Base-by-base conservation (phyloP, 1,140 invertebrate species). In the Scaptomyza montana region DNA sequence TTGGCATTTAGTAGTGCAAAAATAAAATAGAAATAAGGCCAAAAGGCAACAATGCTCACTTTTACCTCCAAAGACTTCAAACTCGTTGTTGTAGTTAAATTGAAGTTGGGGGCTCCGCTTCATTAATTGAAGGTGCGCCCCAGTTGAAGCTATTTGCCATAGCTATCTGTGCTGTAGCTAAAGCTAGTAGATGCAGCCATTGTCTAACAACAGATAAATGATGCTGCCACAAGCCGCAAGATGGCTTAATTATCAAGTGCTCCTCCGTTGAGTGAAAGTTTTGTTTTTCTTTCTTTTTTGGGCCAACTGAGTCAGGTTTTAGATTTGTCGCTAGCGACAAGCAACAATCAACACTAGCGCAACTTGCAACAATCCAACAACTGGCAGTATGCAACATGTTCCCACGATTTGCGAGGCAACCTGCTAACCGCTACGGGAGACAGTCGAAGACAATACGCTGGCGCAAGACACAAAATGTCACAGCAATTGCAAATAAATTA, bases 401-500 rank as follows among this genome's bases (percentile, higher is more conserved):
- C 84, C 84, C 82, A 86, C 82, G 82, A 66, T 75, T 70, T 75
- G 87, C 21, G 87, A 78, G 7, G 7, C 39, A 43, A 43, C 39
- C 39, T 43, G 39, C 82, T 87, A 78, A 66, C 54, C 59, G n/a
- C n/a, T 16, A 33, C 43, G 30, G 5, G 7, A 33, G 21, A 25
- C 21, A 25, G 21, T 7, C 5, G 30, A 5, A 33, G 5, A 30
- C 30, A 33, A 43, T 30, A 25, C 19, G 30, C 28, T 86, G 74
- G 74, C 82, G 67, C 81, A 82, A 82, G 53, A 12, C 55, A 43
- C 80, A 77, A 87, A 89, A 89, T 87, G 78, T 87, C 82, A 89
- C 82, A 87, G 79, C 82, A 86, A 86, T 87, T 87, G 84, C 54
- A 81, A 87, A 87, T 89, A 89, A 89, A 87, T 87, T 87, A 87